phyloP scores from a whole-genome alignment of 2,888 invertebrate species.

The Harpalus rufipes region DNA sequence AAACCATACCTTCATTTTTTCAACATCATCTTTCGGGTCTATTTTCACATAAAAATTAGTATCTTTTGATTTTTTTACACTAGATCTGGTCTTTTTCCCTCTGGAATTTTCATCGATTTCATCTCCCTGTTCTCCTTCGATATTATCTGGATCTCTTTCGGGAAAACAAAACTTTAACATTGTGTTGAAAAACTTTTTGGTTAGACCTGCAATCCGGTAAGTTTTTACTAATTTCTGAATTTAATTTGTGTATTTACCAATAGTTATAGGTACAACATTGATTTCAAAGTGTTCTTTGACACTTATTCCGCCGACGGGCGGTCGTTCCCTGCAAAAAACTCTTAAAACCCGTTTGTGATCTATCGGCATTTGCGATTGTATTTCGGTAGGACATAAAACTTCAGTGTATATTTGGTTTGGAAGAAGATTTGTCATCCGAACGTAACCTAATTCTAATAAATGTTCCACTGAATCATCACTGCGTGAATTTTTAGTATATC shows the following conservation, averaged over 20 bases:
- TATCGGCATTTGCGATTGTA: slow-evolving; percentile 92
- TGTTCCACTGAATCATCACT: slow-evolving; percentile 99
- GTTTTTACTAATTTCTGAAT: background rate
- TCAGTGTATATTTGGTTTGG: slow-evolving; percentile 97
- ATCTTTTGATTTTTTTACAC: slow-evolving; percentile 82
- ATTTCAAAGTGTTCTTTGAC: slow-evolving; percentile 99
- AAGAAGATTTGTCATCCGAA: slow-evolving; percentile 95
- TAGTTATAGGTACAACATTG: slow-evolving; percentile 95
- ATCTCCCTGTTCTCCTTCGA: slow-evolving; percentile 83
- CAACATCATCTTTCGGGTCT: slow-evolving; percentile 94
- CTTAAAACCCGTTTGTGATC: slow-evolving; percentile 94
- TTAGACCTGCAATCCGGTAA: slow-evolving; percentile 82
- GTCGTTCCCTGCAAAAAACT: slow-evolving; percentile 96
- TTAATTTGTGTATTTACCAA: slow-evolving; percentile 79
- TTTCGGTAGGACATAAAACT: slow-evolving; percentile 88
- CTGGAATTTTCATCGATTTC: slow-evolving; percentile 80
- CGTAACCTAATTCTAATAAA: slow-evolving; percentile 95
- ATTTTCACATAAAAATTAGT: slow-evolving; percentile 94
- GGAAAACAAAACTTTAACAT: slow-evolving; percentile 99
- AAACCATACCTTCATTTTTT: slow-evolving; percentile 91
- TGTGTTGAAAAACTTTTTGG: slow-evolving; percentile 97
- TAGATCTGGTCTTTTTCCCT: slow-evolving; percentile 76
- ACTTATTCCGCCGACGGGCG: slow-evolving; percentile 98
- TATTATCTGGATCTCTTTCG: slow-evolving; percentile 92
- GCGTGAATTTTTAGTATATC: slow-evolving; percentile 96